Evolutionary conservation across 2,113 vertebrate genomes (phyloP), one percentile per base, ranked within the genome.

Genomic region (Chloropsis cyanopogon): DNA sequence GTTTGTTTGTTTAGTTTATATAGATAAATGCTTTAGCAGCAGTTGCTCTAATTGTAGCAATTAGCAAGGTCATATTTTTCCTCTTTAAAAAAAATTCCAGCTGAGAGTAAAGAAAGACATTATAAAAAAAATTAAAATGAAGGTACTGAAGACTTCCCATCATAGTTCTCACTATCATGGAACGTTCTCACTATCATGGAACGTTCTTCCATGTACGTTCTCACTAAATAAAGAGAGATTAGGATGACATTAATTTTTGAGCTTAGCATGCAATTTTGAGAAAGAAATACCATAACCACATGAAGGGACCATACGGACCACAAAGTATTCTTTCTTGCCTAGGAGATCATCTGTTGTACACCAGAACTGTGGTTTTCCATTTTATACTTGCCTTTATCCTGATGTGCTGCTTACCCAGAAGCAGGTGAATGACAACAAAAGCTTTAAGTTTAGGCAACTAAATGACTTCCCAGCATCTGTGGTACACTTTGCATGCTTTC

Each of bases 11-110:
- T 64, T 33, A 35, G 63, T 94, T 76, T 76, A 61, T 41, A 52
- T 20, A 29, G 16, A 44, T 93, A 90, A 93, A 84, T 94, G 31
- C 35, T 75, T 79, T 86, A 96, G 56, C 79, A 90, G 65, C 57
- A 65, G 49, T 72, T 86, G 31, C 39, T 94, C 41, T 86, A 92
- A 94, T 79, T 82, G 49, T 64, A 82, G 49, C 57, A 95, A 94
- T 82, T 92, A 93, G 4, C 12, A 52, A 50, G 65, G 72, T 79
- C 64, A 78, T 28, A 21, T 57, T 93, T 81, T 91, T 56, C 39
- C 21, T 44, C 23, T 65, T 86, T 2, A 29, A 83, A 89, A 87
- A 79, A 66, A 72, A 23, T 2, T 92, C 35, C 75, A 86, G 39
- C 72, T 93, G 64, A 90, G n/a, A 90, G 5, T 9, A 49, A 54